Base-by-base conservation (phyloP, 1,140 invertebrate genomes). In the Varroa destructor region DNA sequence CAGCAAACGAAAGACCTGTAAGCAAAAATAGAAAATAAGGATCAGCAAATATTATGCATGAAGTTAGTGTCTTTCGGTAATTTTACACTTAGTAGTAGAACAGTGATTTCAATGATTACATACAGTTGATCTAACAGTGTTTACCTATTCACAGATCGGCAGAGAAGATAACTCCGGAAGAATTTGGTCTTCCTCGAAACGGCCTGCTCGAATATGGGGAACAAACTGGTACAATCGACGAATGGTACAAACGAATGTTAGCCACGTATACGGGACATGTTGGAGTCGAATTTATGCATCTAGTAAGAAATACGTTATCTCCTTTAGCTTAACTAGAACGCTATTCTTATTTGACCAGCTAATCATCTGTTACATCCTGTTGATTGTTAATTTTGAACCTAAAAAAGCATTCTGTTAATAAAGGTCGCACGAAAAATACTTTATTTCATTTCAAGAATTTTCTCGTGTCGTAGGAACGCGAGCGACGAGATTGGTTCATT, bases 401-500 rank as follows among this genome's bases (percentile, higher is more conserved):
- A 3, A 51, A 51, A 8, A 8, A 51, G 46, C 8, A 51, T 51
- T 51, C 46, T 51, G 3, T 3, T 5, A 51, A 51, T 3, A 5
- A 51, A 51, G 4, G 8, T 51, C 8, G 46, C 46, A 58, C 57
- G 40, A 40, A 67, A 3, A 46, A 67, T 43, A 3, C 12, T 40
- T 12, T 4, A n/a, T 67, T 40, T 40, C 14, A n/a, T 40, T 67
- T 40, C 8, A 1, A 3, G 4, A 14, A 43, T 67, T 37, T 12
- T 67, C 57, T 12, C 0, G 25, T 58, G 6, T 12, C 4, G 6
- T 58, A 67, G 61, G 61, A 67, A 40, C 61, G 61, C 4, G 46
- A 40, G 2, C 61, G 61, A 8, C 12, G 61, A 43, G 61, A 67
- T 40, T 67, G 61, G 61, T 67, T 67, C 61, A 67, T 67, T 37